A percentile compares a stretch with the other conserved stretches of the same genome.
Evolutionary conservation across 2,797 vertebrate genomes (phyloP).

Genomic region (Sebastes kiyomatsui): DNA sequence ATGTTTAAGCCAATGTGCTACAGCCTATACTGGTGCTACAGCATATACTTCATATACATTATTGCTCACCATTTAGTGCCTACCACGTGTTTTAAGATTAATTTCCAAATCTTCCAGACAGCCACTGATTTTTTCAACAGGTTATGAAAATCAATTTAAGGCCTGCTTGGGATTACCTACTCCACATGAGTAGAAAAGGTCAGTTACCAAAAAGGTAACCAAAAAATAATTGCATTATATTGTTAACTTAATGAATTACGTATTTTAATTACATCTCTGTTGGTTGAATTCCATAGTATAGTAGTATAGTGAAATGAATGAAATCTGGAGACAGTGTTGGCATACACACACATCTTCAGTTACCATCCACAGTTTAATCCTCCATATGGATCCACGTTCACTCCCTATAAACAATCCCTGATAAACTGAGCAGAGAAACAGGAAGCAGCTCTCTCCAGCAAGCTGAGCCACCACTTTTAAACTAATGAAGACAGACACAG

Average conservation of each 20-base stretch:
- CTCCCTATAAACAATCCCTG: background rate
- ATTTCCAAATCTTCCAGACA: background rate
- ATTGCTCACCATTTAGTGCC: background rate
- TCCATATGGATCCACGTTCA: background rate
- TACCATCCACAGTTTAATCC: background rate
- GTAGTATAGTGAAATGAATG: background rate
- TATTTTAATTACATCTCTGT: background rate
- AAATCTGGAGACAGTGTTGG: background rate
- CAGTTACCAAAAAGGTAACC: background rate
- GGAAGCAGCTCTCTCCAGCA: background rate
- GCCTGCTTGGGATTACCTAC: background rate
- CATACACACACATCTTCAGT: background rate
- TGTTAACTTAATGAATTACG: background rate
- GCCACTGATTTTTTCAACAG: background rate
- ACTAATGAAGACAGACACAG: background rate
- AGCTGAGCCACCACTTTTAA: background rate
- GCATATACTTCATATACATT: background rate
- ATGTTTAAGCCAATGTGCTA: no score
- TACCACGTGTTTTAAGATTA: background rate
- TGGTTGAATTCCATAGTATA: background rate
- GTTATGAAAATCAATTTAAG: background rate
- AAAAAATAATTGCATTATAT: background rate
- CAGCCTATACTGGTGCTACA: background rate
- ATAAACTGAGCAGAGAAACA: background rate
- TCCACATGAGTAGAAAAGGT: background rate